phyloP scores from a whole-genome alignment of 2,888 invertebrate species.

The Phengaris arion region DNA sequence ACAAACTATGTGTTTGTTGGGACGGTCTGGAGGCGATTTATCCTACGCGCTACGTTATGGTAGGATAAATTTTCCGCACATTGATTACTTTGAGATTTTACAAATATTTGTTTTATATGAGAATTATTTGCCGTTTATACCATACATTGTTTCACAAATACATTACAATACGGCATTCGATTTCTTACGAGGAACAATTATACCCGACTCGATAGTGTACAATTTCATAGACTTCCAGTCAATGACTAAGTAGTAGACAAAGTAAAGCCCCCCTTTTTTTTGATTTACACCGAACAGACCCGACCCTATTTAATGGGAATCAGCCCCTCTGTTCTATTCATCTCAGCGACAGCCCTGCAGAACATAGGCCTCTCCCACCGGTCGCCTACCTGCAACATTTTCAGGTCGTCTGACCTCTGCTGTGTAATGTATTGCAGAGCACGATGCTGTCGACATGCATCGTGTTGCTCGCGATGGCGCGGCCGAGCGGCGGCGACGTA shows the following conservation, averaged over 20 bases:
- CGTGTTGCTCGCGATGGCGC: neutral
- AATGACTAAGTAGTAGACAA: too few relatives aligned
- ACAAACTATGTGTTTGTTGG: neutral
- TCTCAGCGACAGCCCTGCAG: too few relatives aligned
- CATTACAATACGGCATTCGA: neutral
- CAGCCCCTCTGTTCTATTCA: too few relatives aligned
- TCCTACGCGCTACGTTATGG: neutral
- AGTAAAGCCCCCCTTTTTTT: too few relatives aligned
- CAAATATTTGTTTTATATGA: neutral
- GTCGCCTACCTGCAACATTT: too few relatives aligned
- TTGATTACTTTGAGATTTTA: neutral
- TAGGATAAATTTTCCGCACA: neutral
- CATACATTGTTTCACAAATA: neutral
- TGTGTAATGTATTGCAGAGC: neutral
- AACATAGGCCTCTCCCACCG: too few relatives aligned
- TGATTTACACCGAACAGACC: too few relatives aligned
- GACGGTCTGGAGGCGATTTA: neutral
- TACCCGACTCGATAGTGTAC: too few relatives aligned
- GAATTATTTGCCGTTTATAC: neutral
- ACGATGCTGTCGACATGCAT: neutral
- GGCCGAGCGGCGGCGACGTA: neutral
- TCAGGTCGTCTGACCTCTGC: too few relatives aligned
- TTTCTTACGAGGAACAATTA: too few relatives aligned
- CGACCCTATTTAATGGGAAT: too few relatives aligned
- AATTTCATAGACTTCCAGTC: too few relatives aligned